Conservation (phyloP, 2,113 vertebrate genomes). For the Neotragus pygmaeus region DNA sequence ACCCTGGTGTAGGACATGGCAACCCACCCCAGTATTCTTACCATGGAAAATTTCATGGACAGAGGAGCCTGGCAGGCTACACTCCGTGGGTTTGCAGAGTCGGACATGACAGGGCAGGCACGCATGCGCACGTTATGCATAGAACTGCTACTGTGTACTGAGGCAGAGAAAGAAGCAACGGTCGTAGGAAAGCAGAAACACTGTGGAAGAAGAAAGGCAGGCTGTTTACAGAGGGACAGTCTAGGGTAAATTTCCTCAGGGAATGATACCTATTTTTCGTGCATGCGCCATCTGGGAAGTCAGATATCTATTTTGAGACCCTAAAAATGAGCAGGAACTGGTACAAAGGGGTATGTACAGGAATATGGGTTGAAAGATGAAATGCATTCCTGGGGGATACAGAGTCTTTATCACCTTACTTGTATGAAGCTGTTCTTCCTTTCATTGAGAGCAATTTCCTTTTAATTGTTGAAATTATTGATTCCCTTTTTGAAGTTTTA, state of each 20-base stretch:
- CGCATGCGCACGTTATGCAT: rapidly evolving
- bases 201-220: neutral
- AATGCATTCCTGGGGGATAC: neutral
- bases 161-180: neutral
- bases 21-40: neutral
- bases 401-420: neutral
- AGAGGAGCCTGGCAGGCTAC: neutral
- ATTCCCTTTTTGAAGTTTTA: slow-evolving; percentile 5
- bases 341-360: neutral
- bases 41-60: neutral
- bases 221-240: neutral
- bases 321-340: neutral
- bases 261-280: neutral
- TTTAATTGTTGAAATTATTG: slow-evolving; percentile 31
- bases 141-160: neutral
- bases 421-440: neutral
- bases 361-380: neutral
- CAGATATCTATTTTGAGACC: neutral
- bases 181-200: neutral
- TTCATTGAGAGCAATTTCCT: neutral
- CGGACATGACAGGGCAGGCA: neutral
- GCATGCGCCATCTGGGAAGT: neutral
- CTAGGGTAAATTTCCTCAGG: neutral
- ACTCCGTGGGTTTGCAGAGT: neutral
- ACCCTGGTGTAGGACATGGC: neutral